These are phyloP conservation scores for Luperina testacea DNA, from an alignment of 2,888 invertebrate species.

Conservation along the genomic window DNA sequence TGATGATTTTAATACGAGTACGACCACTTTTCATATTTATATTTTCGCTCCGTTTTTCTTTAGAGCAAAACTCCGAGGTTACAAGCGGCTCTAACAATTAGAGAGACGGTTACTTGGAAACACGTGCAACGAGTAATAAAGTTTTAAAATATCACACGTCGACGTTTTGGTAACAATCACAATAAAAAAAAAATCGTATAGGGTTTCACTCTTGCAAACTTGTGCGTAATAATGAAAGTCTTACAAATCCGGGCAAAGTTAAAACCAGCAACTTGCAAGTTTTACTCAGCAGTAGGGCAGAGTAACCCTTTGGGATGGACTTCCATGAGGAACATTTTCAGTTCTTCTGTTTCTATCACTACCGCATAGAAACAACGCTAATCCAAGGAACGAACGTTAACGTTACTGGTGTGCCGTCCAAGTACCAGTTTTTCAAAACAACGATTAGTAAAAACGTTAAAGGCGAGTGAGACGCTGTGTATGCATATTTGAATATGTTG, in stretches of 20 bases:
- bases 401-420: conserved; percentile 47
- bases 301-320: not conserved
- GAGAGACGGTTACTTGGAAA: conserved; percentile 32
- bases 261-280: not conserved
- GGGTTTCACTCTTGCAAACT: not conserved
- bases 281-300: not conserved
- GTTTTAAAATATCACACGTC: conserved; percentile 38
- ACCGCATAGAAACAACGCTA: conserved; percentile 49
- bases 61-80: conserved; percentile 7
- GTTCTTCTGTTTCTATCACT: conserved; percentile 16
- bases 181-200: not conserved
- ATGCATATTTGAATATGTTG: conserved; percentile 65
- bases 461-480: conserved; percentile 63
- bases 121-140: conserved; percentile 6
- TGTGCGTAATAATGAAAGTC: not conserved
- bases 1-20: conserved; percentile 6
- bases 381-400: conserved; percentile 42
- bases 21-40: not conserved
- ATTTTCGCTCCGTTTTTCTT: conserved; percentile 22
- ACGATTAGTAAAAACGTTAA: conserved; percentile 62
- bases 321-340: not conserved
- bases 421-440: conserved; percentile 67
- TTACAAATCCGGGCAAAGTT: not conserved
- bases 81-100: conserved; percentile 25
- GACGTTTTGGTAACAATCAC: conserved; percentile 6